Conservation (phyloP, 2,888 invertebrate genomes). For the Sinotaia quadrata region DNA sequence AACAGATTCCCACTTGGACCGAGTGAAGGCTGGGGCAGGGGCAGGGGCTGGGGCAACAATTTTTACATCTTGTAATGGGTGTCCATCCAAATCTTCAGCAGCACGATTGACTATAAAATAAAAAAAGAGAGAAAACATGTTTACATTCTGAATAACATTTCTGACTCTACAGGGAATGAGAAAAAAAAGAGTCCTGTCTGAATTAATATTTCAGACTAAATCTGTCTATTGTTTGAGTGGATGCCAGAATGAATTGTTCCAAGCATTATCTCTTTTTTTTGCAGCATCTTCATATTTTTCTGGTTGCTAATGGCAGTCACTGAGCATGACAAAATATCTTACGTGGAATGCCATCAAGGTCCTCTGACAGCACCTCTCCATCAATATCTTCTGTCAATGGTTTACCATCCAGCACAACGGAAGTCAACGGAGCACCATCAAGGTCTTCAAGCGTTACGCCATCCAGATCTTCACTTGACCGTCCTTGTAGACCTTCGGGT, state of each 20-base stretch:
- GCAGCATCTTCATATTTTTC: too few relatives aligned
- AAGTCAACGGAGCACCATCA: conserved; percentile 59
- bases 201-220: too few relatives aligned
- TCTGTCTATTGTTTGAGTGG: too few relatives aligned
- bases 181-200: too few relatives aligned
- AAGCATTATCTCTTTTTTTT: too few relatives aligned
- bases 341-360: conserved; percentile 83
- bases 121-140: not conserved
- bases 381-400: conserved; percentile 76
- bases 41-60: conserved; percentile 26
- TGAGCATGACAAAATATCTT: conserved; percentile 68
- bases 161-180: not conserved
- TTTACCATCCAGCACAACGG: conserved; percentile 37
- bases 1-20: conserved; percentile 97
- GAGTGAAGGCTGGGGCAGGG: conserved; percentile 77
- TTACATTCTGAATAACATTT: not conserved
- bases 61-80: conserved; percentile 39
- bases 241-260: too few relatives aligned
- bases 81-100: conserved; percentile 52
- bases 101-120: conserved; percentile 33
- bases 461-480: conserved; percentile 48
- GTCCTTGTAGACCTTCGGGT: not conserved
- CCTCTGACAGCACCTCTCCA: conserved; percentile 67
- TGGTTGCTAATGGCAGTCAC: too few relatives aligned
- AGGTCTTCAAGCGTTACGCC: conserved; percentile 59